Evolutionary conservation across 2,888 invertebrate genomes (phyloP), one percentile per base, ranked within the genome.

Genomic region (Iselma pallidipennis): DNA sequence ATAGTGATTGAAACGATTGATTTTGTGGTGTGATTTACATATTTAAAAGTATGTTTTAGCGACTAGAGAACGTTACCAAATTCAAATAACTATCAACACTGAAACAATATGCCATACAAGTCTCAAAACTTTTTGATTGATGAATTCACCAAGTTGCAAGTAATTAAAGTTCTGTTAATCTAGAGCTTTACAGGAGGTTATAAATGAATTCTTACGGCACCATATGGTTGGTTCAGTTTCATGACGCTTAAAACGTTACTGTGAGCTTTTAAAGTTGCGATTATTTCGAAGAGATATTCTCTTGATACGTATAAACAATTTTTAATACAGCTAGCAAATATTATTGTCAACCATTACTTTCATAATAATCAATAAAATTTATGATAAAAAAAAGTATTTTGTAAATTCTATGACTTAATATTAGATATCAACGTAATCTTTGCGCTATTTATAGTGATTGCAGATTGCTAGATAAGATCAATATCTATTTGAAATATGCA

Each of bases 81-180:
- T 31, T 31, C 31, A 14, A 16, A 53, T 31, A 33, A 31, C 10
- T 31, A 33, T 53, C 53, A 21, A 16, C 33, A 33, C 21, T 1
- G 53, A 16, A 33, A 10, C 53, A 33, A 53, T 53, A 31, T 33
- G 53, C 31, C 53, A 28, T 25, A 50, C 26, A 29, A 50, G 14
- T 29, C 2, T 26, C 14, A 21, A 53, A 53, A 53, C 12, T 53
- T 53, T 19, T 26, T 53, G 53, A 53, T 53, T 53, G 53, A 53
- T 53, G 53, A 53, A 33, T 53, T 16, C 1, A n/a, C 26, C 25
- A 26, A 33, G 31, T 31, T 26, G 19, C 10, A 53, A 53, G 53
- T 53, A 53, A 53, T 53, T 53, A 53, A 53, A 53, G 53, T 53
- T 53, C 12, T 53, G 53, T 53, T 53, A 53, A 53, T 53, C 33